A percentile compares a stretch with the other conserved stretches of the same genome.
phyloP scores from a whole-genome alignment of 2,888 invertebrate species.

The Imbricaverruca yamaguchii region DNA sequence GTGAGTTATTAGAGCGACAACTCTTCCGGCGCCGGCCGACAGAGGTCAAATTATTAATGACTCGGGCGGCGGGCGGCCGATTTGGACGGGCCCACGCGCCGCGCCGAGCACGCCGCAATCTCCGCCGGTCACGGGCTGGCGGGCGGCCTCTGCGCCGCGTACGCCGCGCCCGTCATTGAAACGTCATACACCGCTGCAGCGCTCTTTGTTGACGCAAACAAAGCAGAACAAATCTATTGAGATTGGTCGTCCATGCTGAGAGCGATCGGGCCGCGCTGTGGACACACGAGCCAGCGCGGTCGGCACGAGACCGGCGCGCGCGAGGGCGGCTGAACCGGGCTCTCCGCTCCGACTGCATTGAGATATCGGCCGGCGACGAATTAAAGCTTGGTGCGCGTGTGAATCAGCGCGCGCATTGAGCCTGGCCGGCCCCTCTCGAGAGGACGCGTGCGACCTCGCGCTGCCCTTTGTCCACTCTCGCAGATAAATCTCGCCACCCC shows the following conservation, averaged over 20 bases:
- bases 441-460: neutral
- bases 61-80: neutral
- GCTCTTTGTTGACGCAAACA: constrained; percentile 8
- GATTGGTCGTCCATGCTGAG: neutral
- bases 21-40: neutral
- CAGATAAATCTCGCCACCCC: constrained; percentile 16
- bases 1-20: neutral
- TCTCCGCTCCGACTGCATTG: neutral
- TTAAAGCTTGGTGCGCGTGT: constrained; percentile 9
- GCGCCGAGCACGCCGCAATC: neutral
- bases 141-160: neutral
- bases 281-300: neutral
- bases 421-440: neutral
- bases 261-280: neutral
- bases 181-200: neutral
- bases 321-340: too few species aligned
- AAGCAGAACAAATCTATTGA: constrained; percentile 17
- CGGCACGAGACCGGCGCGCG: neutral
- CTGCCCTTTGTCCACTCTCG: constrained; percentile 5
- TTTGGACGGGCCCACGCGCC: neutral
- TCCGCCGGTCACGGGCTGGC: neutral
- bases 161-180: neutral
- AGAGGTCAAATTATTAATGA: neutral
- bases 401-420: neutral
- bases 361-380: neutral